These are phyloP conservation scores for Corvus moneduloides DNA, from an alignment of 2,113 vertebrate genomes.

Conservation along the genomic window DNA sequence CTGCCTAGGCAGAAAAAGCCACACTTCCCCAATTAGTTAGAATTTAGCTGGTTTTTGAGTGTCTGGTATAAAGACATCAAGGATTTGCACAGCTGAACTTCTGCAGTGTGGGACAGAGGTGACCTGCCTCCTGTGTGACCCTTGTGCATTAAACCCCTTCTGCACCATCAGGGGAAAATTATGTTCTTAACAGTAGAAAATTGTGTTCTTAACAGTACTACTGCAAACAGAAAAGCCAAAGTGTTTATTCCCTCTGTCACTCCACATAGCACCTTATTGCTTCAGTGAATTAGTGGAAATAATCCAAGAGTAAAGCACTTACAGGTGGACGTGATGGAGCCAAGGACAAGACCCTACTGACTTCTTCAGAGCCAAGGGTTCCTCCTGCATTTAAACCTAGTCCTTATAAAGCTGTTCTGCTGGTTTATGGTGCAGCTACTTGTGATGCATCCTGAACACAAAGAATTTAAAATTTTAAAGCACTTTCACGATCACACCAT, in stretches of 20 bases:
- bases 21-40: not conserved
- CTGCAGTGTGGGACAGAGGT: not conserved
- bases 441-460: accelerated
- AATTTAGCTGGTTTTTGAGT: not conserved
- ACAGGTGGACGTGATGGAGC: not conserved
- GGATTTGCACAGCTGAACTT: not conserved
- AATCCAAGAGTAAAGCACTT: not conserved
- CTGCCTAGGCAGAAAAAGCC: not conserved
- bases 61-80: not conserved
- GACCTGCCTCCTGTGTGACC: not conserved
- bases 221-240: not conserved
- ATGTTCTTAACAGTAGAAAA: not conserved
- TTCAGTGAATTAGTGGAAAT: not conserved
- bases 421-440: not conserved
- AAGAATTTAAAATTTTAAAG: not conserved
- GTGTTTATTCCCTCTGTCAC: not conserved
- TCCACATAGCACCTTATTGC: not conserved
- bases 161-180: not conserved
- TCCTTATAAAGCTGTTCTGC: not conserved
- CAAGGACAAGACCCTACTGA: not conserved
- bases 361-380: not conserved
- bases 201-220: not conserved
- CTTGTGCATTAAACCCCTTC: not conserved
- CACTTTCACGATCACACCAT: not conserved
- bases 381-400: not conserved